Evolutionary conservation across 1,140 invertebrate species (phyloP).

Genomic region (Caenorhabditis brenneri): DNA sequence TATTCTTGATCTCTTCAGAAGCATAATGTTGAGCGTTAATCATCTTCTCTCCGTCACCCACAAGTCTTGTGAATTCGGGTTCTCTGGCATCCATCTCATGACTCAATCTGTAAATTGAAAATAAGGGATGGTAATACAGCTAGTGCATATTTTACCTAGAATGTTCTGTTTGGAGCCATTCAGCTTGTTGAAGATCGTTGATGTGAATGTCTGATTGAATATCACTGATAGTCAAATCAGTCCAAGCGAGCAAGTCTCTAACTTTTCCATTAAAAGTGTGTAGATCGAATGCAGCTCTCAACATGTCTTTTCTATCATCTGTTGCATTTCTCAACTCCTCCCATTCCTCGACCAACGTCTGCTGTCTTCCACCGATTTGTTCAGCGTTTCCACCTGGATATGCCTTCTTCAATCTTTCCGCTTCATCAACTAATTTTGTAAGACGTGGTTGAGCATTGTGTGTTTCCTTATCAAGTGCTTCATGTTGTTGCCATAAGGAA

Average conservation of each 20-base stretch:
- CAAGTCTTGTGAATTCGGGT: constrained; percentile 81
- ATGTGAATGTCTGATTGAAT: constrained; percentile 84
- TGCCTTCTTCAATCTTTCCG: constrained; percentile 81
- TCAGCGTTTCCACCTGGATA: constrained; percentile 91
- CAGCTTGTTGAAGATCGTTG: constrained; percentile 84
- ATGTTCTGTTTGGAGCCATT: constrained; percentile 85
- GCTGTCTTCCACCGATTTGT: constrained; percentile 84
- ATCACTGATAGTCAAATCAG: constrained; percentile 79
- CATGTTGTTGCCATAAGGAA: constrained; percentile 83
- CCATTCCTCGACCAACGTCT: constrained; percentile 86
- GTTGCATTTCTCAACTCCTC: constrained; percentile 82
- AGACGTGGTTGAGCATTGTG: constrained; percentile 90
- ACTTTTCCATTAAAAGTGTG: constrained; percentile 76
- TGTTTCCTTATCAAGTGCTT: constrained; percentile 92
- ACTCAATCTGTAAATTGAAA: constrained; percentile 76
- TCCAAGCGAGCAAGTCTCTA: constrained; percentile 87
- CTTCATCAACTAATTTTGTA: constrained; percentile 88
- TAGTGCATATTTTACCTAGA: background rate
- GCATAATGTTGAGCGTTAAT: constrained; percentile 84
- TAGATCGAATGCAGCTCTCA: constrained; percentile 86
- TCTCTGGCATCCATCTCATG: constrained; percentile 93
- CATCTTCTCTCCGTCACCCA: constrained; percentile 83
- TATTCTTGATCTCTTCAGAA: constrained; percentile 77
- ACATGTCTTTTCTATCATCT: constrained; percentile 79
- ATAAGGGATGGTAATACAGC: too few species aligned